Evolutionary conservation across 2,113 vertebrate genomes (phyloP).

Genomic region (Strix aluco): DNA sequence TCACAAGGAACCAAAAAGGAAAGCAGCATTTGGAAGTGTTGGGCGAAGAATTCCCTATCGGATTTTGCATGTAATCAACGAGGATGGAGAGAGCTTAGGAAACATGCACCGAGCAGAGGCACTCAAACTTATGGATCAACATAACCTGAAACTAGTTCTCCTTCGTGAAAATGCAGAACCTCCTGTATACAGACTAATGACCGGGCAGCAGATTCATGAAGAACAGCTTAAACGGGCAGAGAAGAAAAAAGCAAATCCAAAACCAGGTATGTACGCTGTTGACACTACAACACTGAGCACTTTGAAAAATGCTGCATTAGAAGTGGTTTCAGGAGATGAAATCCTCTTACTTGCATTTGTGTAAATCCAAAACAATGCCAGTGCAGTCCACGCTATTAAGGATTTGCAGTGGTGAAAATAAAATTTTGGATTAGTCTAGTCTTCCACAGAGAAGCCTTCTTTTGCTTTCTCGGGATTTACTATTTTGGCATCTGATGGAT

Average conservation of each 20-base stretch:
- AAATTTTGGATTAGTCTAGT: conserved; percentile 28
- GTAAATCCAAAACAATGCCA: conserved; percentile 18
- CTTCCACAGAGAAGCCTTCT: neutral
- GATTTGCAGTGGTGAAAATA: conserved; percentile 43
- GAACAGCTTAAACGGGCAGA: conserved; percentile 82
- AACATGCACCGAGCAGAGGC: conserved; percentile 83
- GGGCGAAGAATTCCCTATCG: conserved; percentile 85
- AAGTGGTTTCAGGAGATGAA: conserved; percentile 12
- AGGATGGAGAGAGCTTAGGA: conserved; percentile 83
- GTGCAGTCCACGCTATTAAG: neutral
- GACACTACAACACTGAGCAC: neutral
- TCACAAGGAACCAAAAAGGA: neutral
- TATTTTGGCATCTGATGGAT: neutral
- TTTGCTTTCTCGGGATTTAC: conserved; percentile 16
- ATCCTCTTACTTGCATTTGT: conserved; percentile 38
- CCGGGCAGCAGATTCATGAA: conserved; percentile 85
- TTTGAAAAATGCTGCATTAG: neutral
- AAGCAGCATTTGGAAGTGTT: conserved; percentile 73
- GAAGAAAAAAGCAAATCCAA: conserved; percentile 73
- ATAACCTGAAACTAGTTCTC: conserved; percentile 81
- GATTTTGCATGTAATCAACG: conserved; percentile 79
- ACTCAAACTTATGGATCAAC: conserved; percentile 83
- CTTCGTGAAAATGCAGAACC: conserved; percentile 74
- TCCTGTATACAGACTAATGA: conserved; percentile 88
- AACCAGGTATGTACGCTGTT: conserved; percentile 69